These are phyloP conservation scores for Syrista parreyssii DNA, from an alignment of 2,888 invertebrate species.

Conservation along the genomic window DNA sequence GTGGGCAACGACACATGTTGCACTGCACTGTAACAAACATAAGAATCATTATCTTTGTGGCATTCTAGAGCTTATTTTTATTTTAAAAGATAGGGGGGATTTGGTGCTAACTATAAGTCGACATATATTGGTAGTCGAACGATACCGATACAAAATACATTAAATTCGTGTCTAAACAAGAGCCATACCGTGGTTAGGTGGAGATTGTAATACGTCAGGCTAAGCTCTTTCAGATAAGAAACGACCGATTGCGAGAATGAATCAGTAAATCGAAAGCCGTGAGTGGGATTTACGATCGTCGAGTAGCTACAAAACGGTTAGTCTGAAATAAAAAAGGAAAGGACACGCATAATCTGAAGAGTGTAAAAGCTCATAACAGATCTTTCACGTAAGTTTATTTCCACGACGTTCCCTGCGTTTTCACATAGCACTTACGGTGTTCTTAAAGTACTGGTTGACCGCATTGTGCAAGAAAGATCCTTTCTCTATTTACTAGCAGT, in stretches of 20 bases:
- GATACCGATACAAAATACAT: background rate
- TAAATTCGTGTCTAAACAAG: background rate
- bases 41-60: background rate
- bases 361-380: background rate
- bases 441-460: background rate
- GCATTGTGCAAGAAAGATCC: background rate
- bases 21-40: background rate
- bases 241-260: slow-evolving; percentile 32
- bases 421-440: background rate
- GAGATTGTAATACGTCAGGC: slow-evolving; percentile 14
- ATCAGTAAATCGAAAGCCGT: slow-evolving; percentile 32
- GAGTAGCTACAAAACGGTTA: background rate
- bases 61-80: background rate
- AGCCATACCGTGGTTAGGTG: background rate
- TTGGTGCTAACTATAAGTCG: background rate
- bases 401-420: background rate
- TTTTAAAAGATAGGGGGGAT: background rate
- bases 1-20: background rate
- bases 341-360: background rate
- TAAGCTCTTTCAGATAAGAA: slow-evolving; percentile 35
- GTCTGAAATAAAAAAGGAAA: background rate
- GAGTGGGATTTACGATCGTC: slow-evolving; percentile 2
- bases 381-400: background rate
- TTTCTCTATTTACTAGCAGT: background rate
- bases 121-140: background rate